Percentiles rank a stretch among this genome's conserved stretches.
These are phyloP conservation scores for Psittacula echo DNA, from an alignment of 2,797 vertebrate species.

Conservation along the genomic window DNA sequence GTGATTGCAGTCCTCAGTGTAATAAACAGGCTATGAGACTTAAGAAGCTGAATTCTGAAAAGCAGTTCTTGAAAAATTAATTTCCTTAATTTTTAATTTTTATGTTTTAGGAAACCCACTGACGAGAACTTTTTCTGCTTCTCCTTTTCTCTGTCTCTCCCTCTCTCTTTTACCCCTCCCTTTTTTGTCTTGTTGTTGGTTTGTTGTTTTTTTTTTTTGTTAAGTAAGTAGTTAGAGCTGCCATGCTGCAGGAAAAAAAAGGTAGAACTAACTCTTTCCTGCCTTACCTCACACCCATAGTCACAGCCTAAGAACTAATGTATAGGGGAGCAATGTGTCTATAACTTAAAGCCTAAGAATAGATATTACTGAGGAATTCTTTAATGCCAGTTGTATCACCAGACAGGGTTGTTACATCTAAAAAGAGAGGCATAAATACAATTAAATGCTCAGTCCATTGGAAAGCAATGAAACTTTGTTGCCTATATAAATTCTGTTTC, in stretches of 20 bases:
- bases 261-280: not conserved
- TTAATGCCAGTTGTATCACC: not conserved
- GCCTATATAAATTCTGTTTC: not conserved
- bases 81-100: slow-evolving; percentile 70
- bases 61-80: slow-evolving; percentile 67
- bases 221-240: not conserved
- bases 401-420: not conserved
- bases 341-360: not conserved
- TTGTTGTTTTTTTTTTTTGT: accelerated
- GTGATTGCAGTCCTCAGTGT: slow-evolving; percentile 24
- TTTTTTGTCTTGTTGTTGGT: too few species aligned
- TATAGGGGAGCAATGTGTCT: not conserved
- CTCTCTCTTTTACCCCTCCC: not conserved
- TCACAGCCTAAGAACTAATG: not conserved
- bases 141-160: not conserved
- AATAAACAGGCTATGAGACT: slow-evolving; percentile 54
- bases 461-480: not conserved
- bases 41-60: slow-evolving; percentile 64
- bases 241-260: not conserved
- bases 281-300: not conserved
- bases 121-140: not conserved
- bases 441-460: not conserved
- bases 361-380: not conserved
- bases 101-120: slow-evolving; percentile 12
- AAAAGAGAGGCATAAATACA: not conserved